Evolutionary conservation across 2,113 vertebrate species (phyloP), one percentile per base, ranked within the genome.

Genomic region (Xenopus laevis): DNA sequence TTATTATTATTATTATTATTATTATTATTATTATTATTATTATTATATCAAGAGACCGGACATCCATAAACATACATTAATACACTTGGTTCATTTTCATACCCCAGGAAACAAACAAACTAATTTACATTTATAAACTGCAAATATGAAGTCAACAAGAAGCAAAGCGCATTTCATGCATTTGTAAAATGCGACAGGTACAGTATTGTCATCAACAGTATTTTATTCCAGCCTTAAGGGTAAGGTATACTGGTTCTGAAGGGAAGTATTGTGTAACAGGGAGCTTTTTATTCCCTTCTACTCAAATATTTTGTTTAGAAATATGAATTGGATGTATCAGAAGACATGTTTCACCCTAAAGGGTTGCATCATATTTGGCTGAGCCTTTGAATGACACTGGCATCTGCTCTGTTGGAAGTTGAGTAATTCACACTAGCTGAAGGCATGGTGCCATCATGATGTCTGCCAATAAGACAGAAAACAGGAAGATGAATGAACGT

Each of bases 281-380:
- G 30, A 63, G 52, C n/a, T 30, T 30, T 77, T 67, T 64, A 21
- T 64, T 77, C 27, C 7, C 47, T 50, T 13, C 47, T 27, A 55
- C 50, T 50, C n/a, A 16, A 50, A 67, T 67, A 67, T 67, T 20
- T 70, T 63, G 67, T 53, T 68, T 44, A 77, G 63, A 69, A 70
- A 50, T 69, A 62, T 64, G 63, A 70, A 60, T 77, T 77, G 74
- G 50, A 61, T 70, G 67, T 70, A 53, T 44, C 64, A 15, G 57
- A 50, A 70, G 66, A 23, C 65, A 13, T 7, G 64, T 44, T 74
- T 77, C 67, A 77, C 59, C 74, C 50, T 52, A 44, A 68, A 64
- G 68, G 64, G 60, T 53, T 70, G 66, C 67, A 45, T 70, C 74
- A 77, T 18, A 27, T 67, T 77, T 77, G 74, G 74, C 74, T 77